Conservation (phyloP, 2,888 invertebrate species). For the Quadriops clusia region DNA sequence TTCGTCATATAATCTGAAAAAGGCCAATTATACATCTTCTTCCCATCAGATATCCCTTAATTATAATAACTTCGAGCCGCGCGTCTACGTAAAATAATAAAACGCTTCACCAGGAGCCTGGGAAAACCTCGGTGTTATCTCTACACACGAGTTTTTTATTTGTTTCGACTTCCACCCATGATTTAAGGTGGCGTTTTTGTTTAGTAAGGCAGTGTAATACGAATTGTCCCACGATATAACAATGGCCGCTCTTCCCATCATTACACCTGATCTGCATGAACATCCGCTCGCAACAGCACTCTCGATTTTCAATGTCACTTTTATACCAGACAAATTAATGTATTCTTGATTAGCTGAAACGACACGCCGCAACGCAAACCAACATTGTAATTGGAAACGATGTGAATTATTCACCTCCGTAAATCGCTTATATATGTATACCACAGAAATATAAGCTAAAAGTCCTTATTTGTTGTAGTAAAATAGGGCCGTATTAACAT, state of each 20-base stretch:
- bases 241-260: slow-evolving; percentile 37
- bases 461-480: too few relatives aligned
- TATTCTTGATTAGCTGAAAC: slow-evolving; percentile 14
- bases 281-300: slow-evolving; percentile 33
- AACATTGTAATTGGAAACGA: slow-evolving; percentile 4
- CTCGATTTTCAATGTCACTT: slow-evolving; percentile 38
- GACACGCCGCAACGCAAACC: slow-evolving; percentile 8
- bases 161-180: slow-evolving; percentile 23
- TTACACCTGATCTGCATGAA: slow-evolving; percentile 40
- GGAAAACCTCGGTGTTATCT: slow-evolving; percentile 21
- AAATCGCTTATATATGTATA: too few relatives aligned
- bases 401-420: too few relatives aligned
- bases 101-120: slow-evolving; percentile 26
- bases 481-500: too few relatives aligned
- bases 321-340: slow-evolving; percentile 24
- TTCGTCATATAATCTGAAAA: too few relatives aligned
- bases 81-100: slow-evolving; percentile 27
- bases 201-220: slow-evolving; percentile 38
- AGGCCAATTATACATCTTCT: slow-evolving; percentile 27
- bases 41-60: slow-evolving; percentile 33
- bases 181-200: slow-evolving; percentile 34
- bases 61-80: slow-evolving; percentile 29
- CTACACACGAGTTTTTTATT: slow-evolving; percentile 13
- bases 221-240: slow-evolving; percentile 35
- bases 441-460: too few relatives aligned